A percentile compares a stretch with the other conserved stretches of the same genome.
Conservation (phyloP, 1,140 invertebrate species). For the Proales similis region DNA sequence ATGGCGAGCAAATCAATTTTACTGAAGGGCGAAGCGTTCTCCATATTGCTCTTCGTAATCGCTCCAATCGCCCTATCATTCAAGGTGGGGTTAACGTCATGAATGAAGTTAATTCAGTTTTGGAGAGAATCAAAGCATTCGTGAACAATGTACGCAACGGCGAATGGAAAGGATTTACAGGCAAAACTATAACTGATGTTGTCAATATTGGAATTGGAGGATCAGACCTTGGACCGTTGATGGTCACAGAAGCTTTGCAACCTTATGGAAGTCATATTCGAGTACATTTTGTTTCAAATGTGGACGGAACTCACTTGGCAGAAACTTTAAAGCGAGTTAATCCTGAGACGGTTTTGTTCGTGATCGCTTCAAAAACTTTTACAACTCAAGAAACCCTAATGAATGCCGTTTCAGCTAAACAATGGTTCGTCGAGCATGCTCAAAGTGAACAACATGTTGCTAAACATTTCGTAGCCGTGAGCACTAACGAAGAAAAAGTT, state of each 20-base stretch:
- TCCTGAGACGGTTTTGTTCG: slow-evolving; percentile 89
- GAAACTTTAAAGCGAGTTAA: slow-evolving; percentile 82
- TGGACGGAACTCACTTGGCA: slow-evolving; percentile 95
- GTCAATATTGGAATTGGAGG: slow-evolving; percentile 99
- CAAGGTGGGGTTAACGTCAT: slow-evolving; percentile 74
- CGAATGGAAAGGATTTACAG: slow-evolving; percentile 78
- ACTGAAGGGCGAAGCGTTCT: slow-evolving; percentile 92
- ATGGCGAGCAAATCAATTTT: slow-evolving; percentile 90
- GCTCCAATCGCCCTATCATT: slow-evolving; percentile 67
- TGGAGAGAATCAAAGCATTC: slow-evolving; percentile 91
- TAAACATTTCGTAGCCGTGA: slow-evolving; percentile 95
- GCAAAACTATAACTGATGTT: slow-evolving; percentile 90
- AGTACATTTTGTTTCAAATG: slow-evolving; percentile 96
- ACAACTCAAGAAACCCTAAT: slow-evolving; percentile 99
- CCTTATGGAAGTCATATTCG: slow-evolving; percentile 64
- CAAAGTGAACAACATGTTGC: slow-evolving; percentile 79
- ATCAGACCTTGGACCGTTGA: slow-evolving; percentile 67
- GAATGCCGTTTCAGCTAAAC: slow-evolving; percentile 90
- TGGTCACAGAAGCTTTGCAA: slow-evolving; percentile 48
- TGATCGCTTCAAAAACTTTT: slow-evolving; percentile 97
- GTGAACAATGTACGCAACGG: slow-evolving; percentile 60
- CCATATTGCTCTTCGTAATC: slow-evolving; percentile 85
- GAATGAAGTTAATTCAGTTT: slow-evolving; percentile 80
- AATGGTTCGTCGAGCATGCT: slow-evolving; percentile 78
- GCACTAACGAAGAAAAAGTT: slow-evolving; percentile 80